These are phyloP conservation scores for Drepana falcataria DNA, from an alignment of 2,888 invertebrate genomes.

Conservation along the genomic window DNA sequence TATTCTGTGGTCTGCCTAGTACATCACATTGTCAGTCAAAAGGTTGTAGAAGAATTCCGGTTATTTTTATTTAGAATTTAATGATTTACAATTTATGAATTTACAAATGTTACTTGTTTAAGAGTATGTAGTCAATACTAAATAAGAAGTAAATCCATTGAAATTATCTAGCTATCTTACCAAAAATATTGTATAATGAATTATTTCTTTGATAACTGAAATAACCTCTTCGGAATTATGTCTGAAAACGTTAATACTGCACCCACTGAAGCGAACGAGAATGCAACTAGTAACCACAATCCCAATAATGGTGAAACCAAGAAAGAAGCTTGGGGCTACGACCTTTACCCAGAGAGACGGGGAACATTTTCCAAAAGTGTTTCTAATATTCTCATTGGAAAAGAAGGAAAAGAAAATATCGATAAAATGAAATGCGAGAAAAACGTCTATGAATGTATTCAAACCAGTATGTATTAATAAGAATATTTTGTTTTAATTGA, in stretches of 20 bases:
- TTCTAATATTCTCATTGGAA: slow-evolving; percentile 76
- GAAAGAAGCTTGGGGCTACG: slow-evolving; percentile 83
- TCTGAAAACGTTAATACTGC: slow-evolving; percentile 24
- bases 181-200: too few species aligned
- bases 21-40: too few species aligned
- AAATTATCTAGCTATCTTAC: too few species aligned
- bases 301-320: slow-evolving; percentile 15
- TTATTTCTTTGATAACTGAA: neutral
- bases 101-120: too few species aligned
- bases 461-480: slow-evolving; percentile 78
- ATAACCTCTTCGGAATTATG: neutral
- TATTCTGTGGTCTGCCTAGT: too few species aligned
- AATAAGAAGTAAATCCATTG: too few species aligned
- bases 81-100: too few species aligned
- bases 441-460: slow-evolving; percentile 86
- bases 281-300: slow-evolving; percentile 6
- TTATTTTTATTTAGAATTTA: too few species aligned
- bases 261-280: slow-evolving; percentile 14
- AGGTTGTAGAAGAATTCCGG: too few species aligned
- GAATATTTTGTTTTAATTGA: too few species aligned
- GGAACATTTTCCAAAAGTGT: slow-evolving; percentile 79
- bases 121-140: too few species aligned
- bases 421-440: slow-evolving; percentile 89
- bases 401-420: slow-evolving; percentile 83
- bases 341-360: slow-evolving; percentile 90